Base-by-base conservation (phyloP, 2,888 invertebrate species). In the Alloscopus bannaensis region DNA sequence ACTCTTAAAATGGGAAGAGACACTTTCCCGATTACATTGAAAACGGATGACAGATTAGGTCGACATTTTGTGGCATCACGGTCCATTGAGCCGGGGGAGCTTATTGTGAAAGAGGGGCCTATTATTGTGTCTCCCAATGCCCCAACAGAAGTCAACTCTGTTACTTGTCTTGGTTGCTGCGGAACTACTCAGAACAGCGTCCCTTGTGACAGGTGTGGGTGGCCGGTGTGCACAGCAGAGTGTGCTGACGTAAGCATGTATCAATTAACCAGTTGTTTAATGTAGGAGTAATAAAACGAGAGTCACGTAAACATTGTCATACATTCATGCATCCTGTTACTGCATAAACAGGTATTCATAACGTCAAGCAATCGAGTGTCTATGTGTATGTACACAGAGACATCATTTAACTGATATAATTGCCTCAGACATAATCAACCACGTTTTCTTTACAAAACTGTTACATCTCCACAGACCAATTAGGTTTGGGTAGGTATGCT, bases 81-180 rank as follows among this genome's bases (percentile, higher is more conserved):
- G 82, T 91, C 91, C 42, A 92, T 95, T 26, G 91, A 91, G 77
- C 88, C 91, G 1, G 94, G 94, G 0, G 94, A 94, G 87, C 89
- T 94, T 1, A 88, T 95, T 18, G 85, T 95, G 20, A 90, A 91
- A 80, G 93, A 93, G 86, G 93, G 94, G 87, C 92, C 95, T 0
- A 87, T 95, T 3, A 90, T 94, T 0, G 90, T 91, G 81, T 94
- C 94, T 0, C 95, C 95, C 0, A 88, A 93, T 0, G 93, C 93
- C 88, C 90, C 91, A 57, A 42, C 60, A 52, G 90, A 91, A 22
- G 91, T 94, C 2, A 20, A 57, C 16, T 52, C 66, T 0, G 18
- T 45, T 47, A 91, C 94, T 80, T 95, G 95, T 86, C 89, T 95
- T 6, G 93, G 92, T 6, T 95, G 95, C 88, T 94, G 92, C 93